A percentile compares a stretch with the other conserved stretches of the same genome.
These are phyloP conservation scores for Paguma larvata DNA, from an alignment of 2,797 vertebrate genomes.

Conservation along the genomic window DNA sequence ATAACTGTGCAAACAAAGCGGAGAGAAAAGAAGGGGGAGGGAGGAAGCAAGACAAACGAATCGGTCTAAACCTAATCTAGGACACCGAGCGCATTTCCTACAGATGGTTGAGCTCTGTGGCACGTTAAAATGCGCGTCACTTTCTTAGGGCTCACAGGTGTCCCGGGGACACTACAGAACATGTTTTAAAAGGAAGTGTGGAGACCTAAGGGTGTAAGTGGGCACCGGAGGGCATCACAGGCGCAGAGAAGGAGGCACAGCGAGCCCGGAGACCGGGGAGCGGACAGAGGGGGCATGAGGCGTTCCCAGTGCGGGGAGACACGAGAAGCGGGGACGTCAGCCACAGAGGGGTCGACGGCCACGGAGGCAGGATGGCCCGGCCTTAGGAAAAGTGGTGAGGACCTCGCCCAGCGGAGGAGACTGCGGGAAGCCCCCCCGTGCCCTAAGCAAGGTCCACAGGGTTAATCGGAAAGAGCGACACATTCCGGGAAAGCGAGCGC, in stretches of 20 bases:
- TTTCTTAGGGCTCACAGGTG: neutral
- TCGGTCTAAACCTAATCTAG: neutral
- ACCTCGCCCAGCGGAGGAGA: neutral
- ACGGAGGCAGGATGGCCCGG: accelerated
- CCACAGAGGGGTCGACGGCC: accelerated
- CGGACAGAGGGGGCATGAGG: accelerated
- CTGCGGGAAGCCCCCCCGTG: neutral
- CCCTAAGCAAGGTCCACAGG: neutral
- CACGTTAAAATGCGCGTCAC: neutral
- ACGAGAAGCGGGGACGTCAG: no score
- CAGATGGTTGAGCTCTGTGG: neutral
- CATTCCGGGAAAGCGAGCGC: neutral
- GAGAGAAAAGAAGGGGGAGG: neutral
- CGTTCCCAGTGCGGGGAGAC: accelerated
- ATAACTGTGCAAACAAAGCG: neutral
- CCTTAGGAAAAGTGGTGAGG: accelerated
- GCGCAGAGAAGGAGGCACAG: accelerated
- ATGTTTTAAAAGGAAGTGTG: no score
- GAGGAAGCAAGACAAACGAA: neutral
- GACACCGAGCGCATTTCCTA: neutral
- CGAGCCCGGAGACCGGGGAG: accelerated
- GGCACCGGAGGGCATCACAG: no score
- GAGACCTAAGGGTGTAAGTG: neutral
- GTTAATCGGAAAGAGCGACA: neutral
- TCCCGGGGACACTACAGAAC: neutral